These are phyloP conservation scores for Burhinus bistriatus DNA, from an alignment of 2,113 vertebrate species.

Conservation along the genomic window DNA sequence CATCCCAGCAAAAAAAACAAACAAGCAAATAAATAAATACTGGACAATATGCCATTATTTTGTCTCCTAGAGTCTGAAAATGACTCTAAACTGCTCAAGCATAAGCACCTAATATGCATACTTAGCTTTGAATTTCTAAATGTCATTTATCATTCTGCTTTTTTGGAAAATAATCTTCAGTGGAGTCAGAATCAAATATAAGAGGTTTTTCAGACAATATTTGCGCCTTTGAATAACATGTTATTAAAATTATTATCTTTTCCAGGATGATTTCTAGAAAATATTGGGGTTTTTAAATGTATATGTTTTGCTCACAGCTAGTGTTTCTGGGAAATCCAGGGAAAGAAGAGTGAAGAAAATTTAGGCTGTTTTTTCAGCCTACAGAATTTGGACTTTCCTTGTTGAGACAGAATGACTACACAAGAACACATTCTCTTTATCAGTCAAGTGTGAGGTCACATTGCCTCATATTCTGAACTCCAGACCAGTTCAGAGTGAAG, in stretches of 20 bases:
- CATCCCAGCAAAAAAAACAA: not conserved
- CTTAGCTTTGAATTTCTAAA: not conserved
- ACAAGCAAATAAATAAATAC: not conserved
- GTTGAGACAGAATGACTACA: not conserved
- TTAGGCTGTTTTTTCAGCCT: not conserved
- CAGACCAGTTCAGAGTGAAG: not conserved
- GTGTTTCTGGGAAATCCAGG: not conserved
- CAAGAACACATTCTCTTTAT: not conserved
- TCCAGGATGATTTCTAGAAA: not conserved
- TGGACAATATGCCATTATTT: not conserved
- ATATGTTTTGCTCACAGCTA: not conserved
- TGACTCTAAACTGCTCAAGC: not conserved
- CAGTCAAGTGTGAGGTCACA: not conserved
- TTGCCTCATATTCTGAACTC: not conserved
- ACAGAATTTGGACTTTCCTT: not conserved
- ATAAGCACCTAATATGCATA: not conserved
- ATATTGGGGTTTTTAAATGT: fast-evolving
- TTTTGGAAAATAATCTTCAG: not conserved
- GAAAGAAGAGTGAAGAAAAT: not conserved
- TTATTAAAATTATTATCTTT: not conserved
- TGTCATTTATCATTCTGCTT: not conserved
- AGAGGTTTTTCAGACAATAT: not conserved
- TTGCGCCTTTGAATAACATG: not conserved
- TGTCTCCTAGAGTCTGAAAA: not conserved
- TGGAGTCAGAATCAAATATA: not conserved